Evolutionary conservation across 1,140 invertebrate genomes (phyloP).

Genomic region (Temnothorax curvispinosus): DNA sequence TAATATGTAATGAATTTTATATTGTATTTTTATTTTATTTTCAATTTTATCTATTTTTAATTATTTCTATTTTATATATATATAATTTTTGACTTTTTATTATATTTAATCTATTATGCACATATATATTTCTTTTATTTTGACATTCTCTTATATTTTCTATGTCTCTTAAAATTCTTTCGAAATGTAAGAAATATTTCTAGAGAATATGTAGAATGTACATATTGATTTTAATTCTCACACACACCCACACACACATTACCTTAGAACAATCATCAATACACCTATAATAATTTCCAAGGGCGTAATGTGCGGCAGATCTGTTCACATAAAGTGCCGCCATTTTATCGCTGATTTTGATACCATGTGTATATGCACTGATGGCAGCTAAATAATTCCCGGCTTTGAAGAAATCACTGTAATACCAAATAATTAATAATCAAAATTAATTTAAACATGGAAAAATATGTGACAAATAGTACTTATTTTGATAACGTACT

Average conservation of each 20-base stretch:
- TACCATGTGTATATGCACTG: conserved; percentile 92
- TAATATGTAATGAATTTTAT: neutral
- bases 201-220: neutral
- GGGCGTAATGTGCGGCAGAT: conserved; percentile 91
- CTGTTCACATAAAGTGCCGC: conserved; percentile 91
- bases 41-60: neutral
- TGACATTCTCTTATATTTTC: neutral
- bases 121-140: neutral
- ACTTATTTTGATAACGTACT: conserved; percentile 85
- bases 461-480: neutral
- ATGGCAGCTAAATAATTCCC: conserved; percentile 93
- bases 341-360: conserved; percentile 91
- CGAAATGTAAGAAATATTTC: neutral
- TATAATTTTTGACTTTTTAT: neutral
- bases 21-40: neutral
- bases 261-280: conserved; percentile 88
- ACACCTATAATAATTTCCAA: conserved; percentile 91
- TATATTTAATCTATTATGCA: neutral
- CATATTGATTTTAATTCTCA: no score
- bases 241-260: conserved; percentile 16
- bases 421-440: conserved; percentile 64
- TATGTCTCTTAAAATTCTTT: neutral
- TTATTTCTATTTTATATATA: no score
- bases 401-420: conserved; percentile 90
- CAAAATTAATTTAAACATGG: conserved; percentile 23